Evolutionary conservation across 2,797 vertebrate species (phyloP), one percentile per base, ranked within the genome.

Genomic region (Chaenodraco wilsoni): DNA sequence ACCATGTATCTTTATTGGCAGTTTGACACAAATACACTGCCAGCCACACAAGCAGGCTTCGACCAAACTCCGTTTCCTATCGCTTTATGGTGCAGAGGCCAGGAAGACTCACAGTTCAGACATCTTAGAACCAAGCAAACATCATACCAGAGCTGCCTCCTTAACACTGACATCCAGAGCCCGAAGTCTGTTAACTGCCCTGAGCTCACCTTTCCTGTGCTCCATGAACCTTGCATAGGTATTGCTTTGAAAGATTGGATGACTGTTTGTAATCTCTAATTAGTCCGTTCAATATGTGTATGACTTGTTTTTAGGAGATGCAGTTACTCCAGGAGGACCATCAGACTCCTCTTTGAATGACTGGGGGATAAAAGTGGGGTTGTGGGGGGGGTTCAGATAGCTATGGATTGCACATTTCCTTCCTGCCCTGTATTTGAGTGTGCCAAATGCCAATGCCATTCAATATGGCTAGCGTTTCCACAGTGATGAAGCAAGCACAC

Each of bases 401-500:
- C 56, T 69, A 80, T 63, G 65, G 68, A 78, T 19, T 61, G 57
- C 54, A 82, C 57, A 69, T 76, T 49, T 65, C 33, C 31, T 65
- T 82, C 43, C 64, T 65, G 46, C 68, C 80, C 58, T 44, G 58
- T 79, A 62, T 78, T 68, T 73, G 54, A 21, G n/a, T 86, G 73
- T 86, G 82, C 85, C 85, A 89, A 91, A 85, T 59, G 78, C 70
- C 74, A 46, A 58, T 84, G 81, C 73, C 69, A 70, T 84, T 90
- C 88, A 93, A 91, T 93, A 91, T 91, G 87, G 85, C 81, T 65
- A 83, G 83, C 87, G 79, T 89, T 90, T 92, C 90, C 84, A 87
- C 86, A 81, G 87, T 76, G 79, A 83, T 62, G 62, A 74, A 65
- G 78, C 72, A 74, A 65, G 78, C 72, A 83, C 78, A 87, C 84